Base-by-base conservation (phyloP, 2,888 invertebrate species). In the Plagodis pulveraria region DNA sequence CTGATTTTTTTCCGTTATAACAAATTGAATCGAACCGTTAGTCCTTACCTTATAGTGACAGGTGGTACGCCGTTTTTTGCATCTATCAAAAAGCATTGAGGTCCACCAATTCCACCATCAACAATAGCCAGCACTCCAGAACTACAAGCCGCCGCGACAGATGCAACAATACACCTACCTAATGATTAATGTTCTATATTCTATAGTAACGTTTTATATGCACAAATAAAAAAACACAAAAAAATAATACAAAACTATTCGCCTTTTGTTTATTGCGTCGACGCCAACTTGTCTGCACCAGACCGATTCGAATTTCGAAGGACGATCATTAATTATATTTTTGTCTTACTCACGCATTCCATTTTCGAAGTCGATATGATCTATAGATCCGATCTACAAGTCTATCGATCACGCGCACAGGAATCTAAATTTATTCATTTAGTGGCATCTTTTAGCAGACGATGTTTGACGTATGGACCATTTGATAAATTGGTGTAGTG, bases 281-380 rank as follows among this genome's bases (percentile, higher is more conserved):
- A 91, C 92, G 92, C 92, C 91, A 91, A 83, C 84, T 75, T 91
- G 92, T 92, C 91, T 92, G 86, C 91, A 87, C 86, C 86, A 83
- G 79, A 89, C 85, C 88, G 89, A 88, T 86, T 90, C 90, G 85
- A 90, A 88, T 91, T 89, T 90, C 74, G 85, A 85, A 87, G 82
- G 83, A 79, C 81, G 78, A 90, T 88, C 90, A 92, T 92, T 91
- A 91, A 92, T 92, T 92, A 91, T 88, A 87, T 91, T 91, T 91
- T 92, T 91, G 92, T 91, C 92, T 91, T 91, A 92, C 92, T 91
- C 91, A 90, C 89, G 89, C 91, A 91, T 90, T 91, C 88, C 89
- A 92, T 91, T 91, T 91, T 90, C 81, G 69, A 88, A 78, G 75
- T 82, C 84, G 89, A 91, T 91, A 91, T 91, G 91, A 92, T 92